Conservation (phyloP, 2,113 vertebrate genomes). For the Falcunculus frontatus region DNA sequence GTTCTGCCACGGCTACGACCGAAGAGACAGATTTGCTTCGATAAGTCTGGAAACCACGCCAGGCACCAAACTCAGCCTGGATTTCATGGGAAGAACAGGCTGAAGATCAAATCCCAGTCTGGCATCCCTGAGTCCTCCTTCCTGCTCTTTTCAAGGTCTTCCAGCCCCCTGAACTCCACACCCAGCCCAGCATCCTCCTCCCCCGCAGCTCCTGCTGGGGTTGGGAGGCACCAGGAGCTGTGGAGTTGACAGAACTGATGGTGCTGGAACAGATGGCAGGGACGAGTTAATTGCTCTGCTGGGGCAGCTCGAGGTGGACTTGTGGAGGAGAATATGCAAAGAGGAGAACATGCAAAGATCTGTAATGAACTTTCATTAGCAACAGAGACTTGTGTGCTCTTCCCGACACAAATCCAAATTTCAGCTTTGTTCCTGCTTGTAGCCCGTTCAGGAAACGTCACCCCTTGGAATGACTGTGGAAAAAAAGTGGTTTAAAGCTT, state of each 20-base stretch:
- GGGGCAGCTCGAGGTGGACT: conserved; percentile 50
- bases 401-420: neutral
- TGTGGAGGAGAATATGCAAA: conserved; percentile 46
- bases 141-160: neutral
- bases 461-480: neutral
- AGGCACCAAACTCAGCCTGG: neutral
- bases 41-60: fast-evolving
- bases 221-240: neutral
- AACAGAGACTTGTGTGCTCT: neutral
- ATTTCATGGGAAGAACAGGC: neutral
- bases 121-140: neutral
- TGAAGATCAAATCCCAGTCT: neutral
- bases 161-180: neutral
- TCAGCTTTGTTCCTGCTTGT: neutral
- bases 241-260: neutral
- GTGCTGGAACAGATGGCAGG: conserved; percentile 60
- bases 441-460: neutral
- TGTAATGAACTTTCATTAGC: neutral
- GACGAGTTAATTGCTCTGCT: conserved; percentile 67
- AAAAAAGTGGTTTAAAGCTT: neutral
- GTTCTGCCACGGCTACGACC: neutral
- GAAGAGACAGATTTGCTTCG: neutral
- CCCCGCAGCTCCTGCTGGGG: neutral
- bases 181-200: neutral
- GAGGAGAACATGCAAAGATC: conserved; percentile 57